Conservation (phyloP, 2,888 invertebrate genomes). For the Andrena flavipes region DNA sequence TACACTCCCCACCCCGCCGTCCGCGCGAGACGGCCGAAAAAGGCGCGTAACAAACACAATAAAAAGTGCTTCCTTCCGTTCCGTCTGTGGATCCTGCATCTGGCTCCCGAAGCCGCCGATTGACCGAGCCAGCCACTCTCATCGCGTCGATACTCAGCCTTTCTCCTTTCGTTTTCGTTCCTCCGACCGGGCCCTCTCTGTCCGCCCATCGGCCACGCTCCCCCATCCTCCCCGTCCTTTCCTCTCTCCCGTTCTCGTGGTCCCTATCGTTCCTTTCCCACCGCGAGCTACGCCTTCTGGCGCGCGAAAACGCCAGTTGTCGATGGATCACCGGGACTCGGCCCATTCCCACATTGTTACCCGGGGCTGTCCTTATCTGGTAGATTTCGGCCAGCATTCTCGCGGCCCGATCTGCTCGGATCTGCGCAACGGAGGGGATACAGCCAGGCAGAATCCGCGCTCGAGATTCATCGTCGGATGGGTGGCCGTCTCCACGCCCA, state of each 20-base stretch:
- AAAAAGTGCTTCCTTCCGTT: conserved; percentile 77
- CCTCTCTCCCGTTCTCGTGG: neutral
- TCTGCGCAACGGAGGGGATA: conserved; percentile 54
- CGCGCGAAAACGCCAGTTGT: conserved; percentile 55
- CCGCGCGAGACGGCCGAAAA: conserved; percentile 47
- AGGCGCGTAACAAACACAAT: conserved; percentile 67
- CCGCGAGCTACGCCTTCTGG: conserved; percentile 33
- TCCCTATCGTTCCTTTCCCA: conserved; percentile 15
- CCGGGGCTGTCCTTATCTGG: conserved; percentile 40
- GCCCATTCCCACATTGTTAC: conserved; percentile 22
- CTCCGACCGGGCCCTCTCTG: neutral
- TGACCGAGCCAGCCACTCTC: conserved; percentile 43
- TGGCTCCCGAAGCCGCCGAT: conserved; percentile 68
- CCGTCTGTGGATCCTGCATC: conserved; percentile 71
- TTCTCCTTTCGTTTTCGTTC: conserved; percentile 2
- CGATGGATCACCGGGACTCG: conserved; percentile 17
- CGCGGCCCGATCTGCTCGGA: conserved; percentile 62
- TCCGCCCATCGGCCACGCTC: neutral
- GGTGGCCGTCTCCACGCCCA: conserved; percentile 54
- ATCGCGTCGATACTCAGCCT: conserved; percentile 42
- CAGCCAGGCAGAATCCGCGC: conserved; percentile 37
- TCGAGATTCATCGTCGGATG: conserved; percentile 57
- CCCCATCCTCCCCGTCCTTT: neutral
- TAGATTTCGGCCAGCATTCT: conserved; percentile 46
- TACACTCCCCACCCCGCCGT: neutral